Conservation (phyloP, 2,113 vertebrate genomes). For the Tiliqua scincoides region DNA sequence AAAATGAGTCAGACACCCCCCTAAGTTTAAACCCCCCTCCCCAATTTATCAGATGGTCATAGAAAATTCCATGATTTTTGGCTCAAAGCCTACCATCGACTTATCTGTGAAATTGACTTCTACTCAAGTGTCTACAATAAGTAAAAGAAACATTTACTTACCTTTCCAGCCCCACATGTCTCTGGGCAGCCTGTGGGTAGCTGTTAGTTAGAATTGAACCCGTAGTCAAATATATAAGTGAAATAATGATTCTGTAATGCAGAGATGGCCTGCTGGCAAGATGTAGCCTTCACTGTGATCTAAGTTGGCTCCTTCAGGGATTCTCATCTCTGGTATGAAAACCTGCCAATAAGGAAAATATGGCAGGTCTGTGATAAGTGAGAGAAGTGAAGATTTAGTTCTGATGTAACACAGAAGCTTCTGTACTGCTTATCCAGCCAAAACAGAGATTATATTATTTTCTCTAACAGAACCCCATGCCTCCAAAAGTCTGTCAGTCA, state of each 20-base stretch:
- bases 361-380: constrained; percentile 49
- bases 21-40: too few relatives aligned
- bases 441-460: background rate
- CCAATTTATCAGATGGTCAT: too few relatives aligned
- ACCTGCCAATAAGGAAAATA: constrained; percentile 45
- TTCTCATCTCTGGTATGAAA: constrained; percentile 63
- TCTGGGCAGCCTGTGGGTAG: too few relatives aligned
- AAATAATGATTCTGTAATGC: constrained; percentile 52
- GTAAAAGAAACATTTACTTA: too few relatives aligned
- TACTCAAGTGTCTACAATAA: too few relatives aligned
- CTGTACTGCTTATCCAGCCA: background rate
- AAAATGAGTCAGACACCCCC: too few relatives aligned
- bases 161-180: too few relatives aligned
- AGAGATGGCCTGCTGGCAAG: constrained; percentile 52
- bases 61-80: too few relatives aligned
- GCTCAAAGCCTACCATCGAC: too few relatives aligned
- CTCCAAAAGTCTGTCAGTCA: background rate
- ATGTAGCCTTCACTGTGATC: constrained; percentile 38
- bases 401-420: constrained; percentile 35
- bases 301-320: constrained; percentile 56
- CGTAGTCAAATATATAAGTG: constrained; percentile 44
- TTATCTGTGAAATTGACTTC: too few relatives aligned
- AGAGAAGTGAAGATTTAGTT: constrained; percentile 46
- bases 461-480: background rate
- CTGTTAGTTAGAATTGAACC: too few relatives aligned